Base-by-base conservation (phyloP, 2,797 vertebrate species). In the Pangasius krempfi region DNA sequence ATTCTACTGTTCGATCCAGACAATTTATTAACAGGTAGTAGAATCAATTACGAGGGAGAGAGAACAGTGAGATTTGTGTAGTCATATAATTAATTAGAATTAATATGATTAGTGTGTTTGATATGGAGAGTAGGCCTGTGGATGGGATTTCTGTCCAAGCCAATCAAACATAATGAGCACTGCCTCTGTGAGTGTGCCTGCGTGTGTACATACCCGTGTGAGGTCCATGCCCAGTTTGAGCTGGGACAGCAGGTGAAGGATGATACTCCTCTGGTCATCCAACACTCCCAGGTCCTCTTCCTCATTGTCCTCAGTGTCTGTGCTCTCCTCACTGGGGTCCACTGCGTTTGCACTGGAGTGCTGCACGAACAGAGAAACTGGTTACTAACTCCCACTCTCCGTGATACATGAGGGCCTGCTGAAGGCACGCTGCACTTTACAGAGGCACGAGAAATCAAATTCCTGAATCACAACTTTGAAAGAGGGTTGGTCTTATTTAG, bases 191-290 rank as follows among this genome's bases (percentile, higher is more conserved):
- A 37, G 52, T 80, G 82, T 80, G 68, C 60, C 30, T 75, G 86
- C 70, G 25, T 72, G 47, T 60, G 22, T 58, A 22, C 44, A 2
- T 97, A 99, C 98, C 96, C 97, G 97, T 86, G 98, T 99, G 92
- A 99, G 95, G 94, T 99, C 98, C 98, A 99, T 99, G 90, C 98
- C 98, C 91, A 99, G 97, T 92, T 98, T 99, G 92, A 99, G 97
- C 88, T 99, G 98, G 8, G 98, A 99, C 87, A 99, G 97, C 92
- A 99, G 97, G 93, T 99, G 98, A 4, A 99, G 97, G 90, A 99
- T 98, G 92, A 99, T 89, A 87, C 97, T 98, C 8, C 97, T 97
- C 88, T 99, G 98, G 90, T 99, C 98, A 85, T 99, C 98, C 95
- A 98, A 93, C 92, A 98, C 96, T 0, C 97, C 98, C 92, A 98